A percentile compares a stretch with the other conserved stretches of the same genome.
Evolutionary conservation across 2,113 vertebrate species (phyloP).

Genomic region (Halcyon malimbica): DNA sequence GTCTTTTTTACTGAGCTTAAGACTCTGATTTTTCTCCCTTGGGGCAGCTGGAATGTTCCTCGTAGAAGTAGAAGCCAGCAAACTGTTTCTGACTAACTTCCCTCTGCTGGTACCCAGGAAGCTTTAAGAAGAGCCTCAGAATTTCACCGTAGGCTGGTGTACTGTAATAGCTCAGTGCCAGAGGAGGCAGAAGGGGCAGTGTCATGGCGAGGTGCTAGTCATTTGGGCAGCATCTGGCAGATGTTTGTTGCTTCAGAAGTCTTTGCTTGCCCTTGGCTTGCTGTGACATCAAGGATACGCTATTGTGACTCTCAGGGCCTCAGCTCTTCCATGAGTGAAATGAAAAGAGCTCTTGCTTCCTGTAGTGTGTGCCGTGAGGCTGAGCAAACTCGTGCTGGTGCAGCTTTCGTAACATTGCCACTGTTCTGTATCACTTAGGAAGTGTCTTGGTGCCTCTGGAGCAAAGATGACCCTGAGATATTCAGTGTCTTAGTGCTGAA

Average conservation of each 20-base stretch:
- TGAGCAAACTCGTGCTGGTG: neutral
- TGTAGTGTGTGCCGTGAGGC: neutral
- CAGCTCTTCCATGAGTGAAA: neutral
- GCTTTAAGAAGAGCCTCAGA: neutral
- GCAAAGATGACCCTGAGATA: neutral
- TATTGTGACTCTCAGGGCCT: neutral
- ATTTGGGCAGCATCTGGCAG: neutral
- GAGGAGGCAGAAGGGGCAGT: neutral
- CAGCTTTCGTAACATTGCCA: neutral
- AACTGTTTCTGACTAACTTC: neutral
- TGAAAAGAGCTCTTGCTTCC: neutral
- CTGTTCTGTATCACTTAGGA: fast-evolving
- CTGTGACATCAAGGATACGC: neutral
- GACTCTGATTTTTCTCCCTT: neutral
- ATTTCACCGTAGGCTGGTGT: neutral
- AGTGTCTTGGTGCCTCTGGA: neutral
- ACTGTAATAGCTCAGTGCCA: neutral
- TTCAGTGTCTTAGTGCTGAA: neutral
- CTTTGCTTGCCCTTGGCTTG: neutral
- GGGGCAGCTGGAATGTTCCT: neutral
- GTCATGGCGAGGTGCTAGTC: neutral
- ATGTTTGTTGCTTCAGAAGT: neutral
- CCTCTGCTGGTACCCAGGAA: neutral
- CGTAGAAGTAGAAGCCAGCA: neutral
- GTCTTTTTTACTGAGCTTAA: neutral